These are phyloP conservation scores for Dipodomys spectabilis DNA, from an alignment of 2,113 vertebrate genomes.

Conservation along the genomic window DNA sequence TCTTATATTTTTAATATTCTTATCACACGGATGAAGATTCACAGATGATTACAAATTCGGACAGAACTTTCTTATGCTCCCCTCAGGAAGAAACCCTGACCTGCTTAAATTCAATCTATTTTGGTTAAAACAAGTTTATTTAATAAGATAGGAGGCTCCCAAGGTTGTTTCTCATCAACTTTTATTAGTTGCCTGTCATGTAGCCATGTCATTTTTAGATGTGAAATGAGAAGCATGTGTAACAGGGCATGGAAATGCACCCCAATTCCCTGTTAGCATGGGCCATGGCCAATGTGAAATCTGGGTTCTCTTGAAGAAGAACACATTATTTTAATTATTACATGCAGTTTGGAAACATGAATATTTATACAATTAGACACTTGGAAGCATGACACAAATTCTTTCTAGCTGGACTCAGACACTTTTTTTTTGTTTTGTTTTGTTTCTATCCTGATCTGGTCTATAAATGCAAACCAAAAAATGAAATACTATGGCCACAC, in stretches of 20 bases:
- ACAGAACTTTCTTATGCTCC: neutral
- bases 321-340: slow-evolving; percentile 82
- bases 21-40: neutral
- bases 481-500: slow-evolving; percentile 54
- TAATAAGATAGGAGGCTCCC: slow-evolving; percentile 52
- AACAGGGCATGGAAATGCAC: slow-evolving; percentile 66
- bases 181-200: slow-evolving; percentile 70
- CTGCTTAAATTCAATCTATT: slow-evolving; percentile 25
- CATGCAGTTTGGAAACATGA: slow-evolving; percentile 72
- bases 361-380: slow-evolving; percentile 83
- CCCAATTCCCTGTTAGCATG: slow-evolving; percentile 62
- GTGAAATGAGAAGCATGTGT: slow-evolving; percentile 84
- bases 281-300: slow-evolving; percentile 72
- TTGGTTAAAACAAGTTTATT: slow-evolving; percentile 48
- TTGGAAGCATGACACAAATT: slow-evolving; percentile 78
- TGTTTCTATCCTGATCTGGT: neutral
- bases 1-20: neutral
- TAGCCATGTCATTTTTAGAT: slow-evolving; percentile 77
- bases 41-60: neutral
- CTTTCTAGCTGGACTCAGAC: slow-evolving; percentile 67
- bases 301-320: slow-evolving; percentile 79
- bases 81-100: neutral
- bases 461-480: slow-evolving; percentile 61
- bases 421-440: neutral
- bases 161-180: slow-evolving; percentile 61